Percentiles rank a stretch among this genome's conserved stretches.
Evolutionary conservation across 1,140 invertebrate genomes (phyloP).

Genomic region (Sminthurinus signatus): DNA sequence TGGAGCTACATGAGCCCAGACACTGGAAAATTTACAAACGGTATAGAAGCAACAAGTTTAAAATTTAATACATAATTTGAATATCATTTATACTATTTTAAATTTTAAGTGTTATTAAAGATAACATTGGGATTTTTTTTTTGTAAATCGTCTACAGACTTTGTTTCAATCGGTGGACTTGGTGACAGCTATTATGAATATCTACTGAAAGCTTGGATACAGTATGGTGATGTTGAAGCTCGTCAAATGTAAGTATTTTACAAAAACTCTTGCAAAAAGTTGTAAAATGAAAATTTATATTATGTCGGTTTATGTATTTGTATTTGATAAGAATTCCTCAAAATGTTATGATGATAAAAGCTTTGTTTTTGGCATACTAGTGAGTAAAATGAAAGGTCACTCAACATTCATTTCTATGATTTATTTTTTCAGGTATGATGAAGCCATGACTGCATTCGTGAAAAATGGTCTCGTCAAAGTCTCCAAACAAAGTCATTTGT

Average conservation of each 20-base stretch:
- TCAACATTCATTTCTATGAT: too few relatives aligned
- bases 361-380: too few relatives aligned
- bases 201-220: conserved; percentile 57
- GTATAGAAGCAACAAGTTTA: conserved; percentile 50
- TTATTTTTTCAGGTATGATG: too few relatives aligned
- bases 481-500: conserved; percentile 28
- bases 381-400: too few relatives aligned
- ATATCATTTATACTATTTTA: too few relatives aligned
- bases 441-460: conserved; percentile 48
- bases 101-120: too few relatives aligned
- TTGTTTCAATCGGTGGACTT: conserved; percentile 57
- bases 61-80: too few relatives aligned
- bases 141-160: conserved; percentile 45
- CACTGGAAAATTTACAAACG: conserved; percentile 52
- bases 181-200: conserved; percentile 65
- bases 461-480: conserved; percentile 30
- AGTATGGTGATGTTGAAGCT: conserved; percentile 50
- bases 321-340: too few relatives aligned
- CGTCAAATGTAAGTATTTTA: conserved; percentile 56
- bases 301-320: too few relatives aligned
- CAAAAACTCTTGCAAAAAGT: too few relatives aligned
- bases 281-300: too few relatives aligned
- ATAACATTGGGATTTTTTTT: not conserved
- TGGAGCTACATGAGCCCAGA: conserved; percentile 60
- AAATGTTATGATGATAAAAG: too few relatives aligned